Evolutionary conservation across 2,888 invertebrate species (phyloP).

Genomic region (Formica aserva): DNA sequence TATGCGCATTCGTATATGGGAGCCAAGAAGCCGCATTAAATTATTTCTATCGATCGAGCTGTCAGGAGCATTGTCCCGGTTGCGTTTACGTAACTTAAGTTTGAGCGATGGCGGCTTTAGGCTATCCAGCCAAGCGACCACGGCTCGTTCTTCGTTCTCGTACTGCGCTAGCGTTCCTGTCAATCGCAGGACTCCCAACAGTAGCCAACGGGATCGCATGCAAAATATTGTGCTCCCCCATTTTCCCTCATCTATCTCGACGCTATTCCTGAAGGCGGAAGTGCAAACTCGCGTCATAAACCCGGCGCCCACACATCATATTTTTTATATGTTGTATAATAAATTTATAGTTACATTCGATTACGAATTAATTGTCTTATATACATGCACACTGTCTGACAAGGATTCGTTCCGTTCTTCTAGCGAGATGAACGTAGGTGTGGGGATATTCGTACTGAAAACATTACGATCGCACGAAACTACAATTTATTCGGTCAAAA

Average conservation of each 20-base stretch:
- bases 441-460: no score
- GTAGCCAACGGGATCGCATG: conserved; percentile 55
- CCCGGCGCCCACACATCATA: background rate
- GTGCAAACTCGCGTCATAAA: conserved; percentile 19
- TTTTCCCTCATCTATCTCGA: conserved; percentile 38
- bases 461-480: no score
- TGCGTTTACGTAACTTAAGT: conserved; percentile 79
- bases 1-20: conserved; percentile 38
- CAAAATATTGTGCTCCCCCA: conserved; percentile 55
- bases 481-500: no score
- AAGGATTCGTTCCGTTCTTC: no score
- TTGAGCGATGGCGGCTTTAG: conserved; percentile 70
- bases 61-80: conserved; percentile 73
- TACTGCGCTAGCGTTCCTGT: conserved; percentile 66
- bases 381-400: no score
- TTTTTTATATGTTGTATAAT: background rate
- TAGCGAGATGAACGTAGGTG: no score
- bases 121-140: conserved; percentile 55
- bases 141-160: conserved; percentile 53
- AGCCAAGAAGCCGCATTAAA: conserved; percentile 71
- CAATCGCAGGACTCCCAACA: conserved; percentile 71
- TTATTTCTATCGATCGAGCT: conserved; percentile 77
- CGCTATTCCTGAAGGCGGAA: conserved; percentile 34
- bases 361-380: background rate
- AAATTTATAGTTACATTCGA: background rate